Conservation (phyloP, 2,797 vertebrate species). For the Lithobates pipiens region DNA sequence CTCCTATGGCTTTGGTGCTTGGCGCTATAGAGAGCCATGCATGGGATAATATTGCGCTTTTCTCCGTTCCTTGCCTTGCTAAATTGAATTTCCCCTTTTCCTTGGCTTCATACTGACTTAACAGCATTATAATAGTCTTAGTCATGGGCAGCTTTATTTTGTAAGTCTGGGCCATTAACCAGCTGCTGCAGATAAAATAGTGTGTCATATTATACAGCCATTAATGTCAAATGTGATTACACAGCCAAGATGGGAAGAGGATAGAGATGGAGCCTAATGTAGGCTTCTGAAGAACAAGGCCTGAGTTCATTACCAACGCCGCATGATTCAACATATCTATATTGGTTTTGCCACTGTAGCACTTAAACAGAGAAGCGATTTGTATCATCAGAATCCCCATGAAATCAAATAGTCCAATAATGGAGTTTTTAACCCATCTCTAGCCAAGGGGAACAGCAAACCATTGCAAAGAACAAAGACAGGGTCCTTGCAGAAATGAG, state of each 20-base stretch:
- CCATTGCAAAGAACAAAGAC: not conserved
- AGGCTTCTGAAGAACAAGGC: slow-evolving; percentile 40
- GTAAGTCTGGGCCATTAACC: slow-evolving; percentile 60
- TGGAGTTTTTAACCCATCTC: slow-evolving; percentile 50
- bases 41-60: not conserved
- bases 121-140: slow-evolving; percentile 58
- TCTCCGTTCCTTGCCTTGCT: slow-evolving; percentile 49
- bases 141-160: slow-evolving; percentile 57
- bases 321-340: slow-evolving; percentile 47
- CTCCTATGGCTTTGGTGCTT: slow-evolving; percentile 37
- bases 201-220: slow-evolving; percentile 28
- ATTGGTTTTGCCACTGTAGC: slow-evolving; percentile 51
- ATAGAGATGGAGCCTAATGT: slow-evolving; percentile 46
- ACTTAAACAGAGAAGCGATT: slow-evolving; percentile 55
- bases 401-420: slow-evolving; percentile 47
- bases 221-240: slow-evolving; percentile 56
- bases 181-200: slow-evolving; percentile 64
- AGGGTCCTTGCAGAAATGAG: not conserved
- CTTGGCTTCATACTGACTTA: slow-evolving; percentile 39
- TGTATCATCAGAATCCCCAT: slow-evolving; percentile 36
- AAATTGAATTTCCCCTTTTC: slow-evolving; percentile 56
- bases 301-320: slow-evolving; percentile 56
- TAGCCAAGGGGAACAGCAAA: slow-evolving; percentile 16
- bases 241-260: slow-evolving; percentile 45
- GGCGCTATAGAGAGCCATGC: slow-evolving; percentile 5